Evolutionary conservation across 2,113 vertebrate genomes (phyloP).

Genomic region (Poeciliopsis prolifica): DNA sequence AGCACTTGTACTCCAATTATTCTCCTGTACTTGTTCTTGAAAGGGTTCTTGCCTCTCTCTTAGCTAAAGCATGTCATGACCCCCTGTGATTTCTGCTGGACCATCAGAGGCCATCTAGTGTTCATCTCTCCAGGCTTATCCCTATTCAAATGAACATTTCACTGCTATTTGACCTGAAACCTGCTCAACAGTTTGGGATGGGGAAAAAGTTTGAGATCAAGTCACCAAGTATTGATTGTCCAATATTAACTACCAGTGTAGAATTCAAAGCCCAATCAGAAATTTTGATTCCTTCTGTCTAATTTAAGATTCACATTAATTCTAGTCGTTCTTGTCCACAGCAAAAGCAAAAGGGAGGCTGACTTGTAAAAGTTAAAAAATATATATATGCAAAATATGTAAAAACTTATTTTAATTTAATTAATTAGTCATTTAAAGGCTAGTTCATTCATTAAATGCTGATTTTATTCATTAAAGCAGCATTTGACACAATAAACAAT

Average conservation of each 20-base stretch:
- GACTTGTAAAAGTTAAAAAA: not conserved
- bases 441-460: too few relatives aligned
- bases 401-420: too few relatives aligned
- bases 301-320: not conserved
- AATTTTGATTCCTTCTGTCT: conserved; percentile 3
- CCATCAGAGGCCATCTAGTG: conserved; percentile 47
- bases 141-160: conserved; percentile 57
- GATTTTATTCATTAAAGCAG: too few relatives aligned
- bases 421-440: too few relatives aligned
- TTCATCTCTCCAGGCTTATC: conserved; percentile 54
- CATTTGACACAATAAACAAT: too few relatives aligned
- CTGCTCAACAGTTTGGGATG: conserved; percentile 51
- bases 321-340: not conserved
- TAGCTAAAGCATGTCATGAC: conserved; percentile 64
- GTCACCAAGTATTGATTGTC: conserved; percentile 2
- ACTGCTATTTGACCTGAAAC: conserved; percentile 55
- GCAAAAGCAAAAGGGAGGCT: not conserved
- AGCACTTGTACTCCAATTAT: conserved; percentile 78
- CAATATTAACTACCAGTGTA: not conserved
- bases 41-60: conserved; percentile 73
- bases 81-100: conserved; percentile 61
- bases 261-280: not conserved
- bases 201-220: conserved; percentile 27
- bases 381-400: not conserved
- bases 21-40: conserved; percentile 75